Evolutionary conservation across 2,888 invertebrate genomes (phyloP).

Genomic region (Steinernema scapterisci): DNA sequence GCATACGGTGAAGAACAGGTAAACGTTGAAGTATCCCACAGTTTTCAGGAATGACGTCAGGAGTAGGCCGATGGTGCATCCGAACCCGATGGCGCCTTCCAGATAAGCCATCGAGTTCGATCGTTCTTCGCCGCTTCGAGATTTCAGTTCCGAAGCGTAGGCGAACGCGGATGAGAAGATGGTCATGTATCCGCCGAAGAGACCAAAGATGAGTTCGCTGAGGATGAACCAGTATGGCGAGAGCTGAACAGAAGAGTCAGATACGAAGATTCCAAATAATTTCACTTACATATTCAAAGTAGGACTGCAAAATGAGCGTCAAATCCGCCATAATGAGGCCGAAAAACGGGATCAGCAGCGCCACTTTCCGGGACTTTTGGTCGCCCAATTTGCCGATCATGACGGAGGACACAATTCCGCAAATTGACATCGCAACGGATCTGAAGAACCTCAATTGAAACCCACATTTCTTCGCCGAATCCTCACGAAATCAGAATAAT

Average conservation of each 20-base stretch:
- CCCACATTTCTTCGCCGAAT: neutral
- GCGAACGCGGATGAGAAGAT: constrained; percentile 40
- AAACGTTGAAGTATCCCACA: constrained; percentile 18
- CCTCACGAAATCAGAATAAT: constrained; percentile 35
- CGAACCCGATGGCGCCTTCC: constrained; percentile 38
- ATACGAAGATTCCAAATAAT: no score
- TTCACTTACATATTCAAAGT: constrained; percentile 2
- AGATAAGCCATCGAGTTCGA: constrained; percentile 37
- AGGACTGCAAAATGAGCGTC: constrained; percentile 42
- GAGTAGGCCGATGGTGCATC: constrained; percentile 31
- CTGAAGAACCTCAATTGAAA: constrained; percentile 35
- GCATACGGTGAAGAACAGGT: constrained; percentile 20
- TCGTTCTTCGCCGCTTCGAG: constrained; percentile 19
- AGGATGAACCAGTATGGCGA: constrained; percentile 44
- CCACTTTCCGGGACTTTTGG: constrained; percentile 43
- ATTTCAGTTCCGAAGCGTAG: constrained; percentile 32
- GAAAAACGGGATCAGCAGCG: constrained; percentile 47
- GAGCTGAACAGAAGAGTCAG: no score
- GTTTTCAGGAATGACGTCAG: constrained; percentile 29
- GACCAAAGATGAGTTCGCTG: constrained; percentile 47
- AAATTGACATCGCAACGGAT: constrained; percentile 43
- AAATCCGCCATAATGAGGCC: constrained; percentile 48
- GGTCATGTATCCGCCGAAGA: constrained; percentile 50
- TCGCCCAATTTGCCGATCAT: constrained; percentile 46
- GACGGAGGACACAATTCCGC: constrained; percentile 43